These are phyloP conservation scores for Austrolebias charrua DNA, from an alignment of 2,797 vertebrate species.

Conservation along the genomic window DNA sequence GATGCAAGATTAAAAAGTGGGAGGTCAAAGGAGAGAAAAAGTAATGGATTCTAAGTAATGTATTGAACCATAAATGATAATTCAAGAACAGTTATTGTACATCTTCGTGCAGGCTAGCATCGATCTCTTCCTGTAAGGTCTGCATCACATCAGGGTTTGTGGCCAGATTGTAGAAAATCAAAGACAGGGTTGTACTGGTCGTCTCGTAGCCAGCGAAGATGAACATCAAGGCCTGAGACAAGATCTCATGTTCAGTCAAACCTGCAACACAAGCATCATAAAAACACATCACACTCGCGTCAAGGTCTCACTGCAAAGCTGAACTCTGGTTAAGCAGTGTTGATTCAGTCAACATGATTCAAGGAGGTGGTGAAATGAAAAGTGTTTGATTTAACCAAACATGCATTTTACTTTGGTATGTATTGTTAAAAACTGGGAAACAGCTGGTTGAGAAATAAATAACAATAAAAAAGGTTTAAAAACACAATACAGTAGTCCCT, in stretches of 20 bases:
- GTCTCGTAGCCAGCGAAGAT: conserved; percentile 80
- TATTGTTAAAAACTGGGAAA: too few species aligned
- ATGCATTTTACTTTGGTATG: too few species aligned
- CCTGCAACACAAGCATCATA: conserved; percentile 55
- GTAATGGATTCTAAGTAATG: not conserved
- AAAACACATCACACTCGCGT: too few species aligned
- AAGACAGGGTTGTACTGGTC: conserved; percentile 67
- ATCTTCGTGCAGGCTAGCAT: conserved; percentile 61
- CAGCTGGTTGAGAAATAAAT: too few species aligned
- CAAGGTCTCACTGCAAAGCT: too few species aligned
- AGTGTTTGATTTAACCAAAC: too few species aligned
- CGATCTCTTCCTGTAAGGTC: conserved; percentile 73
- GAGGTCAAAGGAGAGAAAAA: not conserved
- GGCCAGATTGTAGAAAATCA: conserved; percentile 72
- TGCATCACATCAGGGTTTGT: conserved; percentile 72
- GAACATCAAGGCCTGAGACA: conserved; percentile 77
- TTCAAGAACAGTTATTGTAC: conserved; percentile 31
- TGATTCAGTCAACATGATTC: too few species aligned
- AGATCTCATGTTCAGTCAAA: conserved; percentile 81
- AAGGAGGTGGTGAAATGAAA: too few species aligned
- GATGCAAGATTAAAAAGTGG: not conserved
- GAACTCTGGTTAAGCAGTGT: too few species aligned
- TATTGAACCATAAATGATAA: not conserved
- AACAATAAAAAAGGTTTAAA: too few species aligned
- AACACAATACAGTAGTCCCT: too few species aligned